Percentiles rank a stretch among this genome's conserved stretches.
Evolutionary conservation across 2,113 vertebrate species (phyloP).

Genomic region (Rhipidura dahli): DNA sequence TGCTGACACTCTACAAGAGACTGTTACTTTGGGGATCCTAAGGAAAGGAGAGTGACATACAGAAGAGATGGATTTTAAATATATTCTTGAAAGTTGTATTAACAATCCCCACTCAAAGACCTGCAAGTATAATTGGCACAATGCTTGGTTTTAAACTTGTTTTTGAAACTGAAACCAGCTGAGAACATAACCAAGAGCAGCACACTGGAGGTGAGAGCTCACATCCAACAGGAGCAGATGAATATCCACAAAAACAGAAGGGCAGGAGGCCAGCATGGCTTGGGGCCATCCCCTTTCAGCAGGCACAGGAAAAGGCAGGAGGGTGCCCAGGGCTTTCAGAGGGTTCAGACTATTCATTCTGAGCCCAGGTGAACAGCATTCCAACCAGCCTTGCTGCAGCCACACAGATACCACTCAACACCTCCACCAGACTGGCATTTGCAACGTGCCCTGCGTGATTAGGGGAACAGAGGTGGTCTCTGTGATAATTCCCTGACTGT

Average conservation of each 20-base stretch:
- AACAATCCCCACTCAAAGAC: not conserved
- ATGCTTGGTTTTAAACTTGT: not conserved
- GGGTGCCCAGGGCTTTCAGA: not conserved
- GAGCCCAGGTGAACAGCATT: not conserved
- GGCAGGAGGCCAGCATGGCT: not conserved
- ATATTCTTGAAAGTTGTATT: not conserved
- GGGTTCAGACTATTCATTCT: not conserved
- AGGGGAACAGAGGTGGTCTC: not conserved
- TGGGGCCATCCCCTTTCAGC: not conserved
- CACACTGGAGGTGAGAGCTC: not conserved
- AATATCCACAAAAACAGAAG: not conserved
- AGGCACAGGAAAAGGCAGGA: not conserved
- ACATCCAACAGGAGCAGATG: not conserved
- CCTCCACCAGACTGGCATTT: not conserved
- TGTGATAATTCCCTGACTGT: not conserved
- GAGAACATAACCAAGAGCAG: not conserved
- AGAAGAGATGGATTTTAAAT: not conserved
- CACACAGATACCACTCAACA: not conserved
- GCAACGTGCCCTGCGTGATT: not conserved
- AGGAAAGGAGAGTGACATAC: not conserved
- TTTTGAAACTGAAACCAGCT: not conserved
- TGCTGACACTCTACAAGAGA: not conserved
- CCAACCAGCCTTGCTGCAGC: not conserved
- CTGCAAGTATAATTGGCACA: not conserved
- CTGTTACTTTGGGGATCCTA: not conserved